Conservation (phyloP, 2,888 invertebrate species). For the Chymomyza caudatula region DNA sequence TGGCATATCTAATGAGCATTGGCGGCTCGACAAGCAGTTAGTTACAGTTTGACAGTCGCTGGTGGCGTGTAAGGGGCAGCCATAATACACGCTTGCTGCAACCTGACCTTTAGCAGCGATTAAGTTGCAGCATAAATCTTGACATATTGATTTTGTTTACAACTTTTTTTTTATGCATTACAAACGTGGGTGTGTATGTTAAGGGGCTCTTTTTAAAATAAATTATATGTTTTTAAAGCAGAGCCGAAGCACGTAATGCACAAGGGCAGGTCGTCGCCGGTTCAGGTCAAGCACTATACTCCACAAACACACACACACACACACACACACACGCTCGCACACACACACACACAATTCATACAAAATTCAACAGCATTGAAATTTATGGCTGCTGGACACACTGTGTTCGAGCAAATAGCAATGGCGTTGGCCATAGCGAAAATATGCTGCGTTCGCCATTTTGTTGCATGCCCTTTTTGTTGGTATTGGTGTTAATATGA, state of each 20-base stretch:
- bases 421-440: conserved; percentile 45
- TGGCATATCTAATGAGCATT: conserved; percentile 66
- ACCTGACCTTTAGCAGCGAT: conserved; percentile 57
- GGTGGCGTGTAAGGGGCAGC: background rate
- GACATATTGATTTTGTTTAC: conserved; percentile 59
- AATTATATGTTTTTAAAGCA: conserved; percentile 69
- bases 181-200: conserved; percentile 24
- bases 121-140: conserved; percentile 66
- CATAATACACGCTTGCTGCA: conserved; percentile 20
- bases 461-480: conserved; percentile 23
- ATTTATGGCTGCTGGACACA: conserved; percentile 71
- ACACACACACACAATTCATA: conserved; percentile 35
- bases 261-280: background rate
- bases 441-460: conserved; percentile 52
- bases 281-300: background rate
- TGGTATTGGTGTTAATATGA: conserved; percentile 14
- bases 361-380: conserved; percentile 69
- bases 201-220: conserved; percentile 64
- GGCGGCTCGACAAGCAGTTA: conserved; percentile 24
- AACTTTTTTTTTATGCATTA: conserved; percentile 32
- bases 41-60: background rate
- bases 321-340: background rate
- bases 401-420: conserved; percentile 1
- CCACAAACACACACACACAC: background rate
- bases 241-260: conserved; percentile 47